Evolutionary conservation across 2,888 invertebrate genomes (phyloP).

Genomic region (Dicranocentrus wangi): DNA sequence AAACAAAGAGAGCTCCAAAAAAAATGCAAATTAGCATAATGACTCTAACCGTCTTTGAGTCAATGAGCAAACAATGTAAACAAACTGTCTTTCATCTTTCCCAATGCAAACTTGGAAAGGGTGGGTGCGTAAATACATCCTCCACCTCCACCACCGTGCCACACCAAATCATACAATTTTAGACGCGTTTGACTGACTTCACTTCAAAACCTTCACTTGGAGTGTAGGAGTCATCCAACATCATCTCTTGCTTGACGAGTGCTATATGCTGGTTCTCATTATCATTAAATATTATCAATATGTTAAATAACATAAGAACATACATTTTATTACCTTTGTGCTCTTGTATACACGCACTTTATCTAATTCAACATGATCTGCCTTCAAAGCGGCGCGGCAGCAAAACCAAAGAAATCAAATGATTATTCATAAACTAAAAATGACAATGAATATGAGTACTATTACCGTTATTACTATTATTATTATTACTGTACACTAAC

Average conservation of each 20-base stretch:
- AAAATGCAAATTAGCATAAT: slow-evolving; percentile 25
- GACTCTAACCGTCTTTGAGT: not conserved
- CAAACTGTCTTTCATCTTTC: slow-evolving; percentile 27
- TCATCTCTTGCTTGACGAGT: not conserved
- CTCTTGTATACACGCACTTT: not conserved
- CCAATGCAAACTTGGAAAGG: not conserved
- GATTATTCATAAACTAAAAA: slow-evolving; percentile 43
- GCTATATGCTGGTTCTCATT: not conserved
- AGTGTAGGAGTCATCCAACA: slow-evolving; percentile 12
- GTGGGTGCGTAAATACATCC: not conserved
- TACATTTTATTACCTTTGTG: not conserved
- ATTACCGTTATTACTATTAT: slow-evolving; percentile 21
- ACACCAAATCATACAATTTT: slow-evolving; percentile 31
- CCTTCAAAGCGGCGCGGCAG: not conserved
- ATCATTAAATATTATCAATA: slow-evolving; percentile 21
- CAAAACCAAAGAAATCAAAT: slow-evolving; percentile 32
- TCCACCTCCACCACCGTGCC: not conserved
- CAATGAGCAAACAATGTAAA: slow-evolving; percentile 21
- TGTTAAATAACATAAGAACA: not conserved
- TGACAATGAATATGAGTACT: slow-evolving; percentile 41
- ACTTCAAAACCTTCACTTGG: not conserved
- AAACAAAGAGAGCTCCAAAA: not conserved
- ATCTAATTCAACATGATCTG: not conserved
- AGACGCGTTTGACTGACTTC: slow-evolving; percentile 5
- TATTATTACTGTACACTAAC: slow-evolving; percentile 3